phyloP scores from a whole-genome alignment of 2,113 vertebrate species.

The Abramis brama region DNA sequence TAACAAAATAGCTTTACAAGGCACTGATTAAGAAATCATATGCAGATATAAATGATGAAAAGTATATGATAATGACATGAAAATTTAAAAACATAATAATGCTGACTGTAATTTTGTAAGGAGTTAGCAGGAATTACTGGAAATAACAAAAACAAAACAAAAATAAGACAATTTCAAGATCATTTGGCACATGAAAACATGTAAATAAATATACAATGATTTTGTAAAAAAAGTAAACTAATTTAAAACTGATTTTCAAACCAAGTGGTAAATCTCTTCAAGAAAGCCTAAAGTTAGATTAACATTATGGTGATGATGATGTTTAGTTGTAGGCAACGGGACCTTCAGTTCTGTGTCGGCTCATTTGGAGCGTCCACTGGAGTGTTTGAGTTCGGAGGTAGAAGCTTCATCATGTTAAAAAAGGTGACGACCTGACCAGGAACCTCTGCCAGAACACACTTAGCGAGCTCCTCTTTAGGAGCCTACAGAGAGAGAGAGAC shows the following conservation, averaged over 20 bases:
- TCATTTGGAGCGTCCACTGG: conserved; percentile 47
- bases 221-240: background rate
- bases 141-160: background rate
- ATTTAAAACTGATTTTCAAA: too few relatives aligned
- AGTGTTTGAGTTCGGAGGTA: conserved; percentile 64
- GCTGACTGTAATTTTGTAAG: background rate
- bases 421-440: conserved; percentile 74
- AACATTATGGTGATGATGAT: background rate
- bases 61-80: background rate
- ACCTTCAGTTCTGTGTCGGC: background rate
- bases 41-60: background rate
- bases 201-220: background rate
- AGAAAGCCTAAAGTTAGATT: background rate
- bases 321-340: background rate
- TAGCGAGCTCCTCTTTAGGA: conserved; percentile 71
- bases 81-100: background rate
- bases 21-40: background rate
- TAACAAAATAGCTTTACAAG: background rate
- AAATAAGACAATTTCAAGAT: background rate
- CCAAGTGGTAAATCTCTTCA: background rate
- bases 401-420: conserved; percentile 70
- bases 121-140: background rate
- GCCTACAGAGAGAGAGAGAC: conserved; percentile 54
- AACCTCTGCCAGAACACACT: conserved; percentile 77
- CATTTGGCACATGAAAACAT: background rate